Evolutionary conservation across 2,797 vertebrate species (phyloP).

Genomic region (Onychomys arenicola): DNA sequence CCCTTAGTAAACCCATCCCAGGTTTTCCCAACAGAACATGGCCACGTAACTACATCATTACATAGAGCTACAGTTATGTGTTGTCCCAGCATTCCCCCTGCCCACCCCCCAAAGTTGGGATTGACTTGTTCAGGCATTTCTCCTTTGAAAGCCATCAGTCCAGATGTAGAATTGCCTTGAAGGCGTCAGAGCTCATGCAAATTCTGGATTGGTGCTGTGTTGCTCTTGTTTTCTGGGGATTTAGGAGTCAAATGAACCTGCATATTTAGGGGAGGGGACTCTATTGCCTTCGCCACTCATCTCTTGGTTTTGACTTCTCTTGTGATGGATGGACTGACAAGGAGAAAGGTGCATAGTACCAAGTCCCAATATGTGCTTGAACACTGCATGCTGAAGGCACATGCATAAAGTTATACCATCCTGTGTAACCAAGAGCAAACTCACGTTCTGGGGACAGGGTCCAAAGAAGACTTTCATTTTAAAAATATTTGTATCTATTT

Average conservation of each 20-base stretch:
- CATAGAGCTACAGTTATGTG: not conserved
- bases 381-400: conserved; percentile 46
- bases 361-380: conserved; percentile 72
- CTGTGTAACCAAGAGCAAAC: conserved; percentile 64
- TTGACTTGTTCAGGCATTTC: not conserved
- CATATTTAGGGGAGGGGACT: not conserved
- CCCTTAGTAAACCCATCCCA: conserved; percentile 44
- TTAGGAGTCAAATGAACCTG: not conserved
- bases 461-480: not conserved
- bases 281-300: not conserved
- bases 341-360: conserved; percentile 59
- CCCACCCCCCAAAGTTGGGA: not conserved
- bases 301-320: not conserved
- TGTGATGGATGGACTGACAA: not conserved
- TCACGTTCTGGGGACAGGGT: conserved; percentile 6
- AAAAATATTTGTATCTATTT: not conserved
- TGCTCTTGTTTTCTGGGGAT: conserved; percentile 11
- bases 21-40: conserved; percentile 33
- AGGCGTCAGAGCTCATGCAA: not conserved
- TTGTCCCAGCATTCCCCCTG: not conserved
- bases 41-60: not conserved
- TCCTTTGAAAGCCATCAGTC: conserved; percentile 36
- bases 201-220: not conserved
- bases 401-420: no score
- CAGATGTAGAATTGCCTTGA: conserved; percentile 28